Conservation (phyloP, 2,888 invertebrate species). For the Amorpha juglandis region DNA sequence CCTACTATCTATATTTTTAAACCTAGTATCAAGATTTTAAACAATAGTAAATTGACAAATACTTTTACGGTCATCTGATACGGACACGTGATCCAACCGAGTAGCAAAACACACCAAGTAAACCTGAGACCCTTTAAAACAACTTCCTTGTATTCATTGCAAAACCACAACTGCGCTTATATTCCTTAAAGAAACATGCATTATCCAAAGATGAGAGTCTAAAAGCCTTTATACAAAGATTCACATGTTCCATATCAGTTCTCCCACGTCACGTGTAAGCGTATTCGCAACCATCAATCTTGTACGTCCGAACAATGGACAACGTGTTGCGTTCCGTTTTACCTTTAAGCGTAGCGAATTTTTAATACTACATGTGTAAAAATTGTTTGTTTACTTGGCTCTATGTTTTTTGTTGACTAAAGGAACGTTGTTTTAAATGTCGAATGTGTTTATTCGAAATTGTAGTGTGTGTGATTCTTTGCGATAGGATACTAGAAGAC, state of each 20-base stretch:
- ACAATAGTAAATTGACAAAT: background rate
- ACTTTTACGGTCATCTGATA: background rate
- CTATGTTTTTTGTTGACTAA: background rate
- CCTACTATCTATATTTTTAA: background rate
- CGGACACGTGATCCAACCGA: background rate
- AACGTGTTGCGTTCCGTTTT: constrained; percentile 37
- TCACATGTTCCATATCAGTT: constrained; percentile 77
- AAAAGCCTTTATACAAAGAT: constrained; percentile 42
- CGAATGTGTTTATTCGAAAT: background rate
- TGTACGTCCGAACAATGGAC: constrained; percentile 59
- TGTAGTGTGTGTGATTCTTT: background rate
- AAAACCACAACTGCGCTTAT: constrained; percentile 14
- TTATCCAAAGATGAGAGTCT: constrained; percentile 27
- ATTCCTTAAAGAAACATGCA: constrained; percentile 15
- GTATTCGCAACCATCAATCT: constrained; percentile 65
- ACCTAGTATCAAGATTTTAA: background rate
- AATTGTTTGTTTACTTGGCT: background rate
- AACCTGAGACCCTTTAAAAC: constrained; percentile 11
- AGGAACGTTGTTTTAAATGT: background rate
- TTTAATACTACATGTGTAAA: constrained; percentile 21
- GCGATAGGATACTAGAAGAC: too few relatives aligned
- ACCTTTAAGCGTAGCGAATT: constrained; percentile 23
- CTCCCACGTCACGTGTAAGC: constrained; percentile 64
- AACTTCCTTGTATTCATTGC: constrained; percentile 10
- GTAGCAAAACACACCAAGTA: constrained; percentile 6